Evolutionary conservation across 2,888 invertebrate species (phyloP), one percentile per base, ranked within the genome.

Genomic region (Ornithoptera alexandrae): DNA sequence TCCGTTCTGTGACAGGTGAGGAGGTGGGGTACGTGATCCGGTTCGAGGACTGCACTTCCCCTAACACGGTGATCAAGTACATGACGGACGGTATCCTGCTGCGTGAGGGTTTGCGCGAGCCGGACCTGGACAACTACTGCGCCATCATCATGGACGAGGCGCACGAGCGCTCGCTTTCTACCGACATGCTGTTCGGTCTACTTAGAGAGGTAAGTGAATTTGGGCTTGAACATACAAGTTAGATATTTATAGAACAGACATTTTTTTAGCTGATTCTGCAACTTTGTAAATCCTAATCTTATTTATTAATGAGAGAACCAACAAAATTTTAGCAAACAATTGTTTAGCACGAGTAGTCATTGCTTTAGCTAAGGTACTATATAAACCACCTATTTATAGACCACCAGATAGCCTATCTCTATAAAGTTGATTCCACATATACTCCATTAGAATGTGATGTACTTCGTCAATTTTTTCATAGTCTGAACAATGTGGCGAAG

Each of bases 141-240:
- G 99, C 98, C 0, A 94, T 99, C 77, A 99, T 99, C 77, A 99
- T 99, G 99, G 99, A 99, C 88, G 99, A 99, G 92, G 99, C 99
- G 71, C 99, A 99, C 90, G 99, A 99, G 89, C 93, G 99, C 1
- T 99, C 99, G 0, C 94, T 99, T 7, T 99, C 98, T 72, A 99
- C 99, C 0, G 99, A 99, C 85, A 99, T 99, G 67, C 94, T 99
- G 58, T 99, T 99, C 85, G 99, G 99, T 12, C 89, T 99, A 74
- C 93, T 99, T 17, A 92, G 98, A 83, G 98, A 98, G 94, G 97
- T 97, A 79, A 94, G 95, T 93, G 20, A 15, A 46, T 15, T 15
- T 46, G 15, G 46, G 4, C 46, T 30, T 3, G 30, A 30, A 30
- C 4, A 30, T 30, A 30, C 30, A 30, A 30, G 4, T 30, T 5